Conservation (phyloP, 2,113 vertebrate species). For the Heterotis niloticus region DNA sequence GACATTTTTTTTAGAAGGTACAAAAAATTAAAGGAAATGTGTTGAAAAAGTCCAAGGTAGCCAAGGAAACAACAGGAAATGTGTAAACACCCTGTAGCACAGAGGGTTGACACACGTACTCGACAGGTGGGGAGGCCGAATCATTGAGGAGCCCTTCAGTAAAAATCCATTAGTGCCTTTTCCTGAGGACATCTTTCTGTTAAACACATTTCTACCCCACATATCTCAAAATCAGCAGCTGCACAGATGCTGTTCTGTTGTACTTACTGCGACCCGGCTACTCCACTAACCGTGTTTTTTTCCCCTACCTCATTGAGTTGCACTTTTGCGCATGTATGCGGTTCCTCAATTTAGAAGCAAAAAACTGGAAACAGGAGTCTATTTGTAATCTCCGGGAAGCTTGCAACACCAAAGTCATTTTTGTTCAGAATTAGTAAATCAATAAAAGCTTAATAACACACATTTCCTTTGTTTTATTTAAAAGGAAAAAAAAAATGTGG, state of each 20-base stretch:
- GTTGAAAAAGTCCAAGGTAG: neutral
- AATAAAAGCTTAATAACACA: too few relatives aligned
- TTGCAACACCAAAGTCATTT: too few relatives aligned
- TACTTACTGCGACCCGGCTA: neutral
- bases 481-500: too few relatives aligned
- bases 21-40: neutral
- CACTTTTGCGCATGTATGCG: too few relatives aligned
- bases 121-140: neutral
- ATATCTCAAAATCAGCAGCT: constrained; percentile 5
- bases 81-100: neutral
- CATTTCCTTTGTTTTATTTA: too few relatives aligned
- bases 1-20: neutral
- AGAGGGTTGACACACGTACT: neutral
- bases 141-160: neutral
- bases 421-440: too few relatives aligned
- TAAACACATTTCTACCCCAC: constrained; percentile 18
- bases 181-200: constrained; percentile 1
- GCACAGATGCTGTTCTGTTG: neutral
- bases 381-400: too few relatives aligned
- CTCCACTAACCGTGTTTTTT: neutral
- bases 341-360: too few relatives aligned
- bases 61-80: neutral
- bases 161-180: constrained; percentile 15
- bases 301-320: too few relatives aligned
- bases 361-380: too few relatives aligned